Evolutionary conservation across 2,888 invertebrate species (phyloP).

Genomic region (Spicauda simplicius): DNA sequence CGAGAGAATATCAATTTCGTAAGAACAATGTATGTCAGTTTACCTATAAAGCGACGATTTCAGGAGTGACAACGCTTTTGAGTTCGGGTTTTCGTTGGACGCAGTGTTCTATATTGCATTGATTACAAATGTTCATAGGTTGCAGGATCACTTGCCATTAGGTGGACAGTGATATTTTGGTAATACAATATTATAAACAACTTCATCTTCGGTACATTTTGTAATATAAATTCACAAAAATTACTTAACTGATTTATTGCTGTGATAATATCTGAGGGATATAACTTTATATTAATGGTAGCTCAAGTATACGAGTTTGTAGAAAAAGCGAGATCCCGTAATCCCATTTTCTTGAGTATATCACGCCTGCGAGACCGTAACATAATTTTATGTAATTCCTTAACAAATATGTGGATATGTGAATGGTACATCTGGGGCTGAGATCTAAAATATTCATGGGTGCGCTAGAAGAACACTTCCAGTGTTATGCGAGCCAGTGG

Average conservation of each 20-base stretch:
- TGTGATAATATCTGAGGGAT: background rate
- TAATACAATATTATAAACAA: no score
- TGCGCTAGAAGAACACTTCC: conserved; percentile 6
- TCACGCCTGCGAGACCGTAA: background rate
- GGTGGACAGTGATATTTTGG: no score
- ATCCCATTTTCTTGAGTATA: background rate
- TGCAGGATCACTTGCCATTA: no score
- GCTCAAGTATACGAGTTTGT: background rate
- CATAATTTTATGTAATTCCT: background rate
- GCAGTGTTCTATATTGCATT: no score
- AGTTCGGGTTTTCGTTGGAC: no score
- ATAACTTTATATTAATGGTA: background rate
- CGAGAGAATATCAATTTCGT: no score
- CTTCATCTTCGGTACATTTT: no score
- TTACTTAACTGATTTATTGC: background rate
- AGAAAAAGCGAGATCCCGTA: background rate
- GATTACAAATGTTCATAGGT: no score
- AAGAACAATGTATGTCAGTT: no score
- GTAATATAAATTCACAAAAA: background rate
- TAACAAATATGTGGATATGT: conserved; percentile 1
- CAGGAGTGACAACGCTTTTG: no score
- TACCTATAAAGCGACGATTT: no score
- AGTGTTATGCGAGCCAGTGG: conserved; percentile 3
- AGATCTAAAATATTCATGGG: conserved; percentile 8
- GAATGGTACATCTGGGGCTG: background rate